Evolutionary conservation across 1,140 invertebrate genomes (phyloP).

Genomic region (Octopus sinensis): DNA sequence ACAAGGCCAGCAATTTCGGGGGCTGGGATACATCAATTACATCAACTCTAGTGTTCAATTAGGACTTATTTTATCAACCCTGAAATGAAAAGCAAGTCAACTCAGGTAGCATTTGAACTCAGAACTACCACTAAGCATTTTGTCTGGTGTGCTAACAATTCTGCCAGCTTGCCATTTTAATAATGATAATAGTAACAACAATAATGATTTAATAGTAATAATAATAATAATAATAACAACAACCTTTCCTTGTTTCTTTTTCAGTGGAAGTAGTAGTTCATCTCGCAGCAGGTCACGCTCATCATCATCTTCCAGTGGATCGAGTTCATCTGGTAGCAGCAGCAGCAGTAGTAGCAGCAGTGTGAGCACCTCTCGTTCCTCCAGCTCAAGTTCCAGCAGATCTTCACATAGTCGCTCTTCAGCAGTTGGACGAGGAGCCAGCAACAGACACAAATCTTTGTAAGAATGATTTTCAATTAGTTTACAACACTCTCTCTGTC

Average conservation of each 20-base stretch:
- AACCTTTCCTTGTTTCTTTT: not conserved
- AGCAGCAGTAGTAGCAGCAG: constrained; percentile 39
- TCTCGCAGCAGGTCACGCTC: constrained; percentile 37
- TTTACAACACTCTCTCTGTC: too few relatives aligned
- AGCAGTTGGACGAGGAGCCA: constrained; percentile 7
- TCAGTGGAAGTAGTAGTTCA: constrained; percentile 11
- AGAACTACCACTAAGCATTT: too few relatives aligned
- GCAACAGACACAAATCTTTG: constrained; percentile 4
- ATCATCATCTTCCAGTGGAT: constrained; percentile 24
- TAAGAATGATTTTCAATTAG: not conserved
- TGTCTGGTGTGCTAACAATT: not conserved
- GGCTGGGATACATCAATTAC: too few relatives aligned
- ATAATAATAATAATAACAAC: not conserved
- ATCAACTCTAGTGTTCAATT: too few relatives aligned
- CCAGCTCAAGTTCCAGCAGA: constrained; percentile 39
- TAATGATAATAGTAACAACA: not conserved
- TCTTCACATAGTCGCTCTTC: constrained; percentile 31
- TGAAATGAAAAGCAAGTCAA: too few relatives aligned
- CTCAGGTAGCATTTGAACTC: too few relatives aligned
- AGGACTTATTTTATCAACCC: too few relatives aligned
- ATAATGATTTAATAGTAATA: not conserved
- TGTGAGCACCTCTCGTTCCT: constrained; percentile 37
- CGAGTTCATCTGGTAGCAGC: constrained; percentile 33
- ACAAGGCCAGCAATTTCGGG: too few relatives aligned
- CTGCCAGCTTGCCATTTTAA: not conserved